A percentile compares a stretch with the other conserved stretches of the same genome.
Evolutionary conservation across 2,797 vertebrate genomes (phyloP).

Genomic region (Myotis vivesi): DNA sequence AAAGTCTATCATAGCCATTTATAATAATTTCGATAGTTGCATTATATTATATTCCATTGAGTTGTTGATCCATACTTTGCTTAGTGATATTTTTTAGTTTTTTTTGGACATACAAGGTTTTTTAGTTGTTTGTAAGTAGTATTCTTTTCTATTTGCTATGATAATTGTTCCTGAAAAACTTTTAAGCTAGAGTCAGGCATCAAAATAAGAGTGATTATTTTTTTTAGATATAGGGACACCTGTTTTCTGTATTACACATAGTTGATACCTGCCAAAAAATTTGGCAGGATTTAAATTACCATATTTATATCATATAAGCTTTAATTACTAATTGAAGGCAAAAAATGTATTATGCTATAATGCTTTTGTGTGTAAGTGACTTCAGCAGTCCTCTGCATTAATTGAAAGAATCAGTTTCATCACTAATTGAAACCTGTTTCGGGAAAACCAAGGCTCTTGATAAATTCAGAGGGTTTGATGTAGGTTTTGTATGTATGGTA

Average conservation of each 20-base stretch:
- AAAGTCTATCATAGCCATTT: background rate
- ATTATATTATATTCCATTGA: background rate
- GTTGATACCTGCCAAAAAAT: background rate
- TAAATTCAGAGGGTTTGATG: background rate
- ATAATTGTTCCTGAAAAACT: background rate
- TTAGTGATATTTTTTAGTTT: background rate
- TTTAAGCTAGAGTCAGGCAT: background rate
- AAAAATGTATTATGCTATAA: background rate
- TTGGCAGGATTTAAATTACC: background rate
- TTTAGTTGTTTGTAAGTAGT: background rate
- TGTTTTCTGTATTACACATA: background rate
- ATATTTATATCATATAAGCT: background rate
- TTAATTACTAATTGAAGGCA: background rate
- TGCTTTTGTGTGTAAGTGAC: background rate
- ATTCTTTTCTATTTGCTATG: background rate
- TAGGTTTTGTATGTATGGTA: background rate
- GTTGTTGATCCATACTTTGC: background rate
- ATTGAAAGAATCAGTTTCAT: background rate
- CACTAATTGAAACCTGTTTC: background rate
- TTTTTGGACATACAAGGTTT: background rate
- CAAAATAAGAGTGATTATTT: conserved; percentile 9
- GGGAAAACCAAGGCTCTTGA: background rate
- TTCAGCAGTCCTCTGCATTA: background rate
- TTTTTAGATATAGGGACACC: background rate
- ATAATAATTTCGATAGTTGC: conserved; percentile 27